Evolutionary conservation across 2,113 vertebrate genomes (phyloP).

Genomic region (Protobothrops flavoviridis): DNA sequence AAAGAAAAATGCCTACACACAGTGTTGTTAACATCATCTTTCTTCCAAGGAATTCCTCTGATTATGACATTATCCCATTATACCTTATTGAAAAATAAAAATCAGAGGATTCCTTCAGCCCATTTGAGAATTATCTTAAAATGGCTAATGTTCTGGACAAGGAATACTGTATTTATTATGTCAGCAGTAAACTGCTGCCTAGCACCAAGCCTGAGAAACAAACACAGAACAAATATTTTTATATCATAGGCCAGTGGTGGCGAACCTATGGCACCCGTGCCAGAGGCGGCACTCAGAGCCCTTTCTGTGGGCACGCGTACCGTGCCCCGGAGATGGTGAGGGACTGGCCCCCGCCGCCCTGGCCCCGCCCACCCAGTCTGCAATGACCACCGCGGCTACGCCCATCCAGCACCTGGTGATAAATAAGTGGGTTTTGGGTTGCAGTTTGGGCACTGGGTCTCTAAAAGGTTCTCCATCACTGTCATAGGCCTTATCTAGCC

Average conservation of each 20-base stretch:
- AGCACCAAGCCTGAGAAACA: neutral
- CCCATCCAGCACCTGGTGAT: too few species aligned
- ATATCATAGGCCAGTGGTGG: neutral
- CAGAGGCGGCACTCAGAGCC: too few species aligned
- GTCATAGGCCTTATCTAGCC: neutral
- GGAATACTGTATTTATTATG: neutral
- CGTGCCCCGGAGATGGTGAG: too few species aligned
- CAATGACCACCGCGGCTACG: too few species aligned
- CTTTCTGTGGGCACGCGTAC: too few species aligned
- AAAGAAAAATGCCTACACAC: neutral
- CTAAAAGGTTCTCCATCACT: too few species aligned
- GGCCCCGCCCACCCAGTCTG: too few species aligned
- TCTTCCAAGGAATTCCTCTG: neutral
- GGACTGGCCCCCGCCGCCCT: too few species aligned
- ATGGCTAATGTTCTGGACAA: neutral
- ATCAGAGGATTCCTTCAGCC: neutral
- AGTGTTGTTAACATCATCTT: neutral
- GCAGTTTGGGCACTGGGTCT: too few species aligned
- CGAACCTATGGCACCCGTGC: too few species aligned
- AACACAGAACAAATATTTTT: neutral
- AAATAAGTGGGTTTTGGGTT: too few species aligned
- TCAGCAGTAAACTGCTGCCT: neutral
- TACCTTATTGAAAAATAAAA: neutral
- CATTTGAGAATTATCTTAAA: neutral
- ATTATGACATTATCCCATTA: neutral